Percentiles rank a stretch among this genome's conserved stretches.
Conservation (phyloP, 2,797 vertebrate species). For the Coracias cyanogaster region DNA sequence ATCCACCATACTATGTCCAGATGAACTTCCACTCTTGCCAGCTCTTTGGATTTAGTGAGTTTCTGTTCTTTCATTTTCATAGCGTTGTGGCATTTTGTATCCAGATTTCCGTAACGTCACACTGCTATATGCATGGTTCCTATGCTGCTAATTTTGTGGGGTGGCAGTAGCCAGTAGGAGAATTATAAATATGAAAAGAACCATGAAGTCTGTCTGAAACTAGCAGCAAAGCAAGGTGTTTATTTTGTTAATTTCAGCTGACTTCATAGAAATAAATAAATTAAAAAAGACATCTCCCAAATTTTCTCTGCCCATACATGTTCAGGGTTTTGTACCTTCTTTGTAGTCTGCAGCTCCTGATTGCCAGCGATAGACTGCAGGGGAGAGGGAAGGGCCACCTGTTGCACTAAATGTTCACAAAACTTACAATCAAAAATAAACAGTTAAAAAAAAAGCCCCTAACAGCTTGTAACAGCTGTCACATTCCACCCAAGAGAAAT, state of each 20-base stretch:
- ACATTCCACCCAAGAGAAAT: conserved; percentile 52
- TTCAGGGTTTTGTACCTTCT: neutral
- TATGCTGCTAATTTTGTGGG: neutral
- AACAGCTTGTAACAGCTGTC: conserved; percentile 65
- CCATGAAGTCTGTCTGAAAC: neutral
- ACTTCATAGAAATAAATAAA: neutral
- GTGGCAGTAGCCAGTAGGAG: neutral
- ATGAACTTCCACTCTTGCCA: neutral
- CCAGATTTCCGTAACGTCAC: neutral
- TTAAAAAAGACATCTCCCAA: fast-evolving
- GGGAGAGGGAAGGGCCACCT: conserved; percentile 28
- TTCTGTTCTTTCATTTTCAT: neutral
- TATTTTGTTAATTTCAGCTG: neutral
- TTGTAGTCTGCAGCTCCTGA: neutral
- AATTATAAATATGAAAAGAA: neutral
- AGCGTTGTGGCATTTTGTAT: neutral
- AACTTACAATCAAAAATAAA: conserved; percentile 57
- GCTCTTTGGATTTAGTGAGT: neutral
- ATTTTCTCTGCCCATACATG: neutral
- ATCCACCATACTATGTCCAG: neutral
- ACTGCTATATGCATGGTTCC: neutral
- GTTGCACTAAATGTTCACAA: conserved; percentile 41
- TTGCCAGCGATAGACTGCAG: neutral
- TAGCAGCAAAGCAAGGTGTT: neutral
- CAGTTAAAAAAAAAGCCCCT: neutral